Conservation (phyloP, 2,797 vertebrate species). For the Fistularia tabacaria region DNA sequence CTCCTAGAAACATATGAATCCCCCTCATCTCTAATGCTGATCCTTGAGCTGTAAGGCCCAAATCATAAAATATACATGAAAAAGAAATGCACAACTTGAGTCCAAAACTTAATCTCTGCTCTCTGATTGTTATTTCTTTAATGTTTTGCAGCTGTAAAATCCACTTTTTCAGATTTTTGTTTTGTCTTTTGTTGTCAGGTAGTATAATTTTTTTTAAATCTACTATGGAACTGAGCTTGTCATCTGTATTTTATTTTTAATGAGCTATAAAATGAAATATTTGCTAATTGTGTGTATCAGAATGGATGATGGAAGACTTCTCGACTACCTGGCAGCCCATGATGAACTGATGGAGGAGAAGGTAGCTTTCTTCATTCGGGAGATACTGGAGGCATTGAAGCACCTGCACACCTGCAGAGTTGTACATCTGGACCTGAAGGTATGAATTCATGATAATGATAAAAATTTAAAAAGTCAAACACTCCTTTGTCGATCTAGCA, state of each 20-base stretch:
- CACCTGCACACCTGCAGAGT: conserved; percentile 96
- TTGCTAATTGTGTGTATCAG: conserved; percentile 57
- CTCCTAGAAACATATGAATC: conserved; percentile 92
- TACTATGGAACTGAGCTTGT: too few relatives aligned
- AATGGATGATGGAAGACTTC: conserved; percentile 88
- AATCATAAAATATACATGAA: background rate
- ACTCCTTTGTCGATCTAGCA: too few relatives aligned
- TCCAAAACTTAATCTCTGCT: too few relatives aligned
- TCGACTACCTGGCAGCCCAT: conserved; percentile 92
- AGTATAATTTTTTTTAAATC: too few relatives aligned
- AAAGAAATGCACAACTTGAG: too few relatives aligned
- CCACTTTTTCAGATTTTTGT: too few relatives aligned
- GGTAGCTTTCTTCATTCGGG: conserved; percentile 91
- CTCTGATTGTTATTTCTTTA: too few relatives aligned
- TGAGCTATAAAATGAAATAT: background rate
- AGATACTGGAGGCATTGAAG: conserved; percentile 91
- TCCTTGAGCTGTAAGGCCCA: conserved; percentile 84
- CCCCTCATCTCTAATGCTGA: conserved; percentile 83
- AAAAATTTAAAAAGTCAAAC: background rate
- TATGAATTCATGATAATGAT: conserved; percentile 41
- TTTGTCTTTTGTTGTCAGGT: too few relatives aligned
- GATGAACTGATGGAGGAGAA: conserved; percentile 97
- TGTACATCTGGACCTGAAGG: conserved; percentile 95
- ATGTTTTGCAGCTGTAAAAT: too few relatives aligned
- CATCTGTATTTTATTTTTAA: too few relatives aligned